Conservation (phyloP, 2,888 invertebrate species). For the Stenodema calcarata region DNA sequence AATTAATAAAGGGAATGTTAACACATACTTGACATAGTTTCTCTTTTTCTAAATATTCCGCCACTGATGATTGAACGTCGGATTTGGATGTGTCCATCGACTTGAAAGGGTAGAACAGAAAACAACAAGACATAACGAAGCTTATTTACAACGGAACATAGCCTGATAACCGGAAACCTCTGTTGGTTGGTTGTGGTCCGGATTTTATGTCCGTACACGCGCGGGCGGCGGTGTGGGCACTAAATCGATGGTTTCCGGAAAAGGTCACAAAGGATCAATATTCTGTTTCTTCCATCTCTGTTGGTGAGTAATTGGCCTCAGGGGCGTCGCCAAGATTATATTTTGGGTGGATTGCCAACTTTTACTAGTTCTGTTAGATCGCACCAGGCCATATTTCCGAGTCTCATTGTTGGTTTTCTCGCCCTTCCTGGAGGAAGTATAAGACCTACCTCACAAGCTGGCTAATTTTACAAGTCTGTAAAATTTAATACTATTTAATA, state of each 20-base stretch:
- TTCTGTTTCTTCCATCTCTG: not conserved
- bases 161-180: not conserved
- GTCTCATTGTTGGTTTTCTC: too few species aligned
- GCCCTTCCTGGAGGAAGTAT: too few species aligned
- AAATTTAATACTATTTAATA: too few species aligned
- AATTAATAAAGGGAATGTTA: not conserved
- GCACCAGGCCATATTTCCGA: too few species aligned
- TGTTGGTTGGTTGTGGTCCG: not conserved
- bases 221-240: not conserved
- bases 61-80: slow-evolving; percentile 40
- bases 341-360: too few species aligned
- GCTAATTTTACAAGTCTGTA: too few species aligned
- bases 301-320: too few species aligned
- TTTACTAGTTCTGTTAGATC: too few species aligned
- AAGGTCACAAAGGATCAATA: not conserved
- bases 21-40: slow-evolving; percentile 50
- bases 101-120: slow-evolving; percentile 40
- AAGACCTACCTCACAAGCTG: too few species aligned
- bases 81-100: slow-evolving; percentile 38
- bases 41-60: slow-evolving; percentile 50
- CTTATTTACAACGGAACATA: not conserved
- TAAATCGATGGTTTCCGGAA: not conserved
- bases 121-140: slow-evolving; percentile 45
- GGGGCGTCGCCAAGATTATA: too few species aligned
- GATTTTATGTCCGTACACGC: not conserved